Conservation (phyloP, 2,888 invertebrate genomes). For the Corbicula japonica region DNA sequence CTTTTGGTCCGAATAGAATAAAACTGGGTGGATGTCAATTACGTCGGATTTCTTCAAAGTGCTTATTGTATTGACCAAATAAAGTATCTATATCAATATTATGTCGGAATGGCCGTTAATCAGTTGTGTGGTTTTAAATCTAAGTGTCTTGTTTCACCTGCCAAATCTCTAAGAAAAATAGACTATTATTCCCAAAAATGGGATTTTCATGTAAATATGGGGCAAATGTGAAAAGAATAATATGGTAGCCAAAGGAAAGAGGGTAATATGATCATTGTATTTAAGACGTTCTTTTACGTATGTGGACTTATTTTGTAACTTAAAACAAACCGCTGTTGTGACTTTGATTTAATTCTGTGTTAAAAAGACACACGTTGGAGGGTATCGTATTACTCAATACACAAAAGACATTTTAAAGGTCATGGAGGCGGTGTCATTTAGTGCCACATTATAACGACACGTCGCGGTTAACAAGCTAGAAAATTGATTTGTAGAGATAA, state of each 20-base stretch:
- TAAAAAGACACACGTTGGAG: conserved; percentile 21
- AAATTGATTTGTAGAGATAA: conserved; percentile 35
- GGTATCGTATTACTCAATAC: conserved; percentile 36
- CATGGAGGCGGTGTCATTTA: conserved; percentile 18
- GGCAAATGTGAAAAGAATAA: conserved; percentile 32
- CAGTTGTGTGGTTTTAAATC: conserved; percentile 14
- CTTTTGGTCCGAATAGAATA: too few species aligned
- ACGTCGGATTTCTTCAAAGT: too few species aligned
- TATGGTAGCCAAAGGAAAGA: conserved; percentile 15
- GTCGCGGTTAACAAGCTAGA: conserved; percentile 50
- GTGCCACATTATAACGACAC: conserved; percentile 10
- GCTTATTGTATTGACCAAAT: too few species aligned
- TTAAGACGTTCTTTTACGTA: conserved; percentile 47
- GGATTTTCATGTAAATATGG: conserved; percentile 28
- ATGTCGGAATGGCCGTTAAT: background rate
- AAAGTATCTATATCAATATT: conserved; percentile 16
- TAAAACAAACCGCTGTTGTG: conserved; percentile 52
- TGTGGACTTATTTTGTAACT: conserved; percentile 40
- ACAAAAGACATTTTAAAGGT: conserved; percentile 28
- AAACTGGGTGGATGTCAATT: too few species aligned
- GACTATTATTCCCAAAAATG: conserved; percentile 23
- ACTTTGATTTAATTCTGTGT: conserved; percentile 38
- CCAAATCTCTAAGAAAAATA: conserved; percentile 25
- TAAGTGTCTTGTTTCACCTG: conserved; percentile 37
- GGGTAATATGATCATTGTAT: conserved; percentile 51